A percentile compares a stretch with the other conserved stretches of the same genome.
phyloP scores from a whole-genome alignment of 2,797 vertebrate species.

The Podarcis lilfordi region DNA sequence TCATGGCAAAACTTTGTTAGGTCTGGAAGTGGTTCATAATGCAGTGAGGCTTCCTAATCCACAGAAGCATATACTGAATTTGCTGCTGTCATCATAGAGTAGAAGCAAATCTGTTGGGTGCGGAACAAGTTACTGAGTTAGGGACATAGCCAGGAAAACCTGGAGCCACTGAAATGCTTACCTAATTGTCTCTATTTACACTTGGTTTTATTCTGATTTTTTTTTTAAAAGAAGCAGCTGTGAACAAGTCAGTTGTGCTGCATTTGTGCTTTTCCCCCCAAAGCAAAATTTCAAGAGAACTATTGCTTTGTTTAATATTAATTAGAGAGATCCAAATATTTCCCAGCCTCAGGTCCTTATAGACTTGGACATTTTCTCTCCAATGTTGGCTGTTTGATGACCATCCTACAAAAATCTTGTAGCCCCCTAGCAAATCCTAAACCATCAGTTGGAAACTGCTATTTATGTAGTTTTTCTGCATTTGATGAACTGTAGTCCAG shows the following conservation, averaged over 20 bases:
- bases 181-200: not conserved
- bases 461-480: not conserved
- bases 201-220: not conserved
- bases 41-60: not conserved
- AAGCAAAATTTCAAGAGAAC: not conserved
- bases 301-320: not conserved
- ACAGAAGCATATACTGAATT: not conserved
- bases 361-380: not conserved
- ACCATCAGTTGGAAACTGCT: not conserved
- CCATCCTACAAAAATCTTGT: not conserved
- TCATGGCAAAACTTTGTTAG: not conserved
- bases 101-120: not conserved
- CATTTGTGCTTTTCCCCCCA: not conserved
- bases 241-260: not conserved
- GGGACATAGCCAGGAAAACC: not conserved
- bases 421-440: not conserved
- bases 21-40: not conserved
- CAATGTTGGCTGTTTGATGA: not conserved
- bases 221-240: not conserved
- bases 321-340: not conserved
- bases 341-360: not conserved
- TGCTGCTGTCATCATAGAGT: not conserved
- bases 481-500: conserved; percentile 17
- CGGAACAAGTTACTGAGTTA: not conserved
- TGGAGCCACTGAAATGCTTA: not conserved